Evolutionary conservation across 2,888 invertebrate genomes (phyloP).

Genomic region (Luffia ferchaultella): DNA sequence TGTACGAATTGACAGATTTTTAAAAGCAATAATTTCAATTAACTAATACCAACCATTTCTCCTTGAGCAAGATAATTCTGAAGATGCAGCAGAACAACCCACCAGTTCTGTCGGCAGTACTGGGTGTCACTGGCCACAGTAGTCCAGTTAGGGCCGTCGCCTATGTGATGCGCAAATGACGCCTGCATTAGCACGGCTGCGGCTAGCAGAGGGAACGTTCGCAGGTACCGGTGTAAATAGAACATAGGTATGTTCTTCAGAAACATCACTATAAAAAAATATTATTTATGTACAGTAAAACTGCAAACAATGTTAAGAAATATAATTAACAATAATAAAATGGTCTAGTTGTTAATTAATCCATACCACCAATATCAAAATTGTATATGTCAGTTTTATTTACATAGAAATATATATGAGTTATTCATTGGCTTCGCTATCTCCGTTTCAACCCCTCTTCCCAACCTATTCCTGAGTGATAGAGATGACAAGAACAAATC

Average conservation of each 20-base stretch:
- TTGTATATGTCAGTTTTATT: no score
- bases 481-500: no score
- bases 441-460: no score
- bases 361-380: no score
- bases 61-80: constrained; percentile 32
- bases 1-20: neutral
- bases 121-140: constrained; percentile 17
- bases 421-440: no score
- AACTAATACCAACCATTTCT: constrained; percentile 23
- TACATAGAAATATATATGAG: no score
- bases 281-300: neutral
- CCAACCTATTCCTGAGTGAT: no score
- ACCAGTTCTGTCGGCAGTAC: constrained; percentile 35
- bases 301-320: no score
- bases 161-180: constrained; percentile 23
- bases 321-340: no score
- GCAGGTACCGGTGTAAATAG: constrained; percentile 31
- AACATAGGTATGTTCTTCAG: constrained; percentile 32
- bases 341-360: no score
- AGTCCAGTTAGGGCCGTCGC: constrained; percentile 31
- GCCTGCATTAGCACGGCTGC: constrained; percentile 26
- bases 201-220: constrained; percentile 36
- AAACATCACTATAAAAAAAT: constrained; percentile 27
- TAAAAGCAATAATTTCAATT: no score
- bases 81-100: constrained; percentile 36